Conservation (phyloP, 1,140 invertebrate species). For the Megalopta genalis region DNA sequence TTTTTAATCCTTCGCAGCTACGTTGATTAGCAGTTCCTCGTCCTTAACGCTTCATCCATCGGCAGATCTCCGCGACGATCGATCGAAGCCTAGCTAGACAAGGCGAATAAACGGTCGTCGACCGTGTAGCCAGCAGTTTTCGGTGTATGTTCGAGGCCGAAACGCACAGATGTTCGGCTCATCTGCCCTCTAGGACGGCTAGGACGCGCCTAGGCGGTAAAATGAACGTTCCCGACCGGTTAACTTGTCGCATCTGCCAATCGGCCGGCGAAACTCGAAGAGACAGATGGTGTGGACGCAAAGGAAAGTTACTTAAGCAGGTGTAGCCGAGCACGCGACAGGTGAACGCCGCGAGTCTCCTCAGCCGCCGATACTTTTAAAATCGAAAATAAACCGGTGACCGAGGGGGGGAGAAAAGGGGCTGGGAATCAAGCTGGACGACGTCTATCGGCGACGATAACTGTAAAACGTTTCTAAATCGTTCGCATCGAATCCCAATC, state of each 20-base stretch:
- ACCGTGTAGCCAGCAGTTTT: too few species aligned
- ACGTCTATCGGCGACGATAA: not conserved
- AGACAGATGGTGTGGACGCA: conserved; percentile 47
- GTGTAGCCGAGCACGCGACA: conserved; percentile 59
- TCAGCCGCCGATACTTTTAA: not conserved
- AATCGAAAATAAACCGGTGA: not conserved
- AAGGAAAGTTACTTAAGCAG: conserved; percentile 56
- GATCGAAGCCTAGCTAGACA: too few species aligned
- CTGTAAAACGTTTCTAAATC: not conserved
- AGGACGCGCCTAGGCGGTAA: not conserved
- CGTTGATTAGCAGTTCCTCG: too few species aligned
- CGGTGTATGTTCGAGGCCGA: not conserved
- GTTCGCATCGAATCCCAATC: conserved; percentile 2
- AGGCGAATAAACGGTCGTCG: too few species aligned
- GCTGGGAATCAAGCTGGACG: not conserved
- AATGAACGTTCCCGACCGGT: not conserved
- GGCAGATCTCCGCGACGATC: too few species aligned
- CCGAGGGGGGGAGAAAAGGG: not conserved
- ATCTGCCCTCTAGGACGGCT: too few species aligned
- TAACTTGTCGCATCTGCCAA: conserved; percentile 28
- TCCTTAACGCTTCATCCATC: too few species aligned
- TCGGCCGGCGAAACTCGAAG: conserved; percentile 27
- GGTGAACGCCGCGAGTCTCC: conserved; percentile 51
- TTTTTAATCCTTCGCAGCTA: too few species aligned
- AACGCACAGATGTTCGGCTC: not conserved